Conservation (phyloP, 2,888 invertebrate genomes). For the Tiliacea aurago region DNA sequence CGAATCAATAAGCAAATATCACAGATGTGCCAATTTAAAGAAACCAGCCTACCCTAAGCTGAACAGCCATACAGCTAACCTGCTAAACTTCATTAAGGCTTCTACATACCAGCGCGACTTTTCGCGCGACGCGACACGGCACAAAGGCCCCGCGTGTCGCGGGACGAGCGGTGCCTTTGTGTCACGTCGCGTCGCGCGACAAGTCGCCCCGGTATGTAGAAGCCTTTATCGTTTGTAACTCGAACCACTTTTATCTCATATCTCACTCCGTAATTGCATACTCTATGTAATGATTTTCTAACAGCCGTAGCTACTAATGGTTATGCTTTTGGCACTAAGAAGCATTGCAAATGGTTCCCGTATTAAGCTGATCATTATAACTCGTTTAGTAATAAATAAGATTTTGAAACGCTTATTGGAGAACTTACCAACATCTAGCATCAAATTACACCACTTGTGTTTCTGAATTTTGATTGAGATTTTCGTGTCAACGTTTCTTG, state of each 20-base stretch:
- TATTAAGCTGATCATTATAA: slow-evolving; percentile 38
- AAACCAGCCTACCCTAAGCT: neutral
- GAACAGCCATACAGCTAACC: slow-evolving; percentile 1
- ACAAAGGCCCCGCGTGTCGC: no score
- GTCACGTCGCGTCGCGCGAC: no score
- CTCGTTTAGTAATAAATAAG: slow-evolving; percentile 38
- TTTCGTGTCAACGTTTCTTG: neutral
- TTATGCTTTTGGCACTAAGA: slow-evolving; percentile 51
- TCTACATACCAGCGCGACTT: no score
- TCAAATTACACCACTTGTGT: neutral
- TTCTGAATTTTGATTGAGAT: neutral
- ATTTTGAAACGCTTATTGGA: neutral
- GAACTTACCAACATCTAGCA: neutral
- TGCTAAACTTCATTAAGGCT: slow-evolving; percentile 25
- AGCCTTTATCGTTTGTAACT: slow-evolving; percentile 22
- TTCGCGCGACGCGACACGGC: no score
- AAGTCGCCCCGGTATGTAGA: no score
- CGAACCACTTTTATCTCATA: slow-evolving; percentile 44
- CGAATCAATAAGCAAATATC: neutral
- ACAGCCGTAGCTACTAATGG: slow-evolving; percentile 44
- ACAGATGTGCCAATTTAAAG: neutral
- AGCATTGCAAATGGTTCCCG: slow-evolving; percentile 35
- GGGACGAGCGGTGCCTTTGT: no score
- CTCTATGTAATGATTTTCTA: slow-evolving; percentile 56
- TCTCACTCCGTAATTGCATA: slow-evolving; percentile 46